A percentile compares a stretch with the other conserved stretches of the same genome.
These are phyloP conservation scores for Lacerta agilis DNA, from an alignment of 2,797 vertebrate genomes.

Conservation along the genomic window DNA sequence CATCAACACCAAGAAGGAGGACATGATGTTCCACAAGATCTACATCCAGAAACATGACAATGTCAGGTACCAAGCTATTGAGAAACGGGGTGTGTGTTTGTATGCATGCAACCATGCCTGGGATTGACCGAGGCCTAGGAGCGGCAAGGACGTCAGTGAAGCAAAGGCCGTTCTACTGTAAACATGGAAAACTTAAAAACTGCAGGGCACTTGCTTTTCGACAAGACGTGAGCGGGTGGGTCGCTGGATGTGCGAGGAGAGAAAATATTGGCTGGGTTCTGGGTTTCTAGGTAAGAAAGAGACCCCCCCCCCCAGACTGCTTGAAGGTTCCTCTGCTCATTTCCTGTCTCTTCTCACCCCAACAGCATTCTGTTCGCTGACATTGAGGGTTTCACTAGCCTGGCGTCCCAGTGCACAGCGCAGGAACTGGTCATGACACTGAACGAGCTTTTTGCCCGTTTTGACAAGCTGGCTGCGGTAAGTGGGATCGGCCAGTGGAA, in stretches of 20 bases:
- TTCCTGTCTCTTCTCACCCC: conserved; percentile 12
- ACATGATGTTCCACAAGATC: conserved; percentile 99
- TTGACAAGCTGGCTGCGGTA: conserved; percentile 96
- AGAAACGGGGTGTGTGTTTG: too few species aligned
- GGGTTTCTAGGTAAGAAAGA: not conserved
- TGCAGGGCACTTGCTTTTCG: not conserved
- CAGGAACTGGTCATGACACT: conserved; percentile 98
- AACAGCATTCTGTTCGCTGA: conserved; percentile 94
- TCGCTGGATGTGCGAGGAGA: not conserved
- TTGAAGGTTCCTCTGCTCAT: not conserved
- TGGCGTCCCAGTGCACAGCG: conserved; percentile 96
- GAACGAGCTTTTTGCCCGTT: conserved; percentile 96
- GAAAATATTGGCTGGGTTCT: not conserved
- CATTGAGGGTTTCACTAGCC: conserved; percentile 96
- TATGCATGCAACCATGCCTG: too few species aligned
- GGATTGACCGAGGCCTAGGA: not conserved
- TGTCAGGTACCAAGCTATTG: conserved; percentile 83
- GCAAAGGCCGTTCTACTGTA: not conserved
- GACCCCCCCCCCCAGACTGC: not conserved
- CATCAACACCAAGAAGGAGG: conserved; percentile 98
- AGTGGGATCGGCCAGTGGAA: conserved; percentile 59
- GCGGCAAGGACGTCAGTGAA: not conserved
- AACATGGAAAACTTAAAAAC: not conserved
- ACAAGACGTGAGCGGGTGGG: not conserved
- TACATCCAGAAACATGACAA: conserved; percentile 99